Base-by-base conservation (phyloP, 2,113 vertebrate species). In the Laticauda colubrina region DNA sequence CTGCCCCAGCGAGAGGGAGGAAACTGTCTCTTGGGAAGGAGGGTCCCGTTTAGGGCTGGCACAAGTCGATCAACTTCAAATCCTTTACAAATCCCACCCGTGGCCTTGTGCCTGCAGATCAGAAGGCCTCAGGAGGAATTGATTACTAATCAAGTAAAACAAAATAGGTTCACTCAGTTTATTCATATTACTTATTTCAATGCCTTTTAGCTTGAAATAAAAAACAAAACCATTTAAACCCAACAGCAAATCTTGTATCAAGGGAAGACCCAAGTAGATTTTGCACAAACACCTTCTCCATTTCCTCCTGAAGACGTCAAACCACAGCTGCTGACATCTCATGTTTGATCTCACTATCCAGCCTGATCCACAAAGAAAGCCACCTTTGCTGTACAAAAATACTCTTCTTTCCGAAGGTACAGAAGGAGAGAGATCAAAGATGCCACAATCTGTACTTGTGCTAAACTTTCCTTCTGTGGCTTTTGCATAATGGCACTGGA, bases 281-380 rank as follows among this genome's bases (percentile, higher is more conserved):
- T 14, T 39, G 45, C 10, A 48, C 43, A n/a, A 90, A 51, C 12
- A 43, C 10, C 15, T 54, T 88, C 54, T 54, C 87, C 64, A 18
- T 39, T 39, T 39, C 15, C 69, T 45, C 39, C 23, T 29, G 18
- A 61, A 48, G 4, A 94, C 89, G 96, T 91, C 92, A 89, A 93
- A 95, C 91, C 57, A 94, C 92, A 96, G 94, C 95, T 95, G 94
- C 86, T 4, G 92, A 90, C n/a, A 0, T 95, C 93, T 97, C 95
- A 95, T 97, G 96, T 97, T 96, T 96, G 94, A 91, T 45, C 23
- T 93, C 24, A 43, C 1, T 92, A 85, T 59, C 93, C 2, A 21
- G 64, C 39, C 20, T 48, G 57, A 85, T 86, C 0, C 1, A 94
- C 59, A 87, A 89, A 29, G 8, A 91, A 69, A 95, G 48, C 20